Evolutionary conservation across 2,888 invertebrate genomes (phyloP), one percentile per base, ranked within the genome.

Genomic region (Melangyna quadrimaculata): DNA sequence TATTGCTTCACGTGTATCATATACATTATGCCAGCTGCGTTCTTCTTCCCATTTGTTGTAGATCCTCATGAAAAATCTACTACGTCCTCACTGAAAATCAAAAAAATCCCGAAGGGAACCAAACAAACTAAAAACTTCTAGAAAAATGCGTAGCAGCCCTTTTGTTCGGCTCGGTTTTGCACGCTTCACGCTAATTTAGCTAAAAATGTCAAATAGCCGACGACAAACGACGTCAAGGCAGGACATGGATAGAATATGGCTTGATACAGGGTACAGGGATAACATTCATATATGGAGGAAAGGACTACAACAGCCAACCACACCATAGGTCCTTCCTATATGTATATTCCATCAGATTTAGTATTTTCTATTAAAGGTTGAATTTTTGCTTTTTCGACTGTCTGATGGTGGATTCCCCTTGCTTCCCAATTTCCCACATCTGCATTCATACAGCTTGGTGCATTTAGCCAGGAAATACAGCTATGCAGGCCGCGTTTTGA

Each of bases 131-230:
- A 37, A 10, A n/a, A 3, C 14, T 5, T 45, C 29, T n/a, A 10
- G 22, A 71, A 45, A 55, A 6, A 72, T 72, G 48, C 61, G 61
- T 72, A 48, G 48, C 53, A 71, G 57, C 65, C 65, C 80, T 77
- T 86, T 86, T 86, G 81, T 86, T 81, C 69, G 27, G 65, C 27
- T 73, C 70, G 77, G 81, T 91, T 91, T 90, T 91, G 91, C 91
- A 92, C 91, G 92, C 92, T 92, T 92, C 92, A 92, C 91, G 92
- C 91, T 88, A 90, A 92, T 92, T 92, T 92, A 89, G 55, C 69
- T 67, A 27, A 43, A 86, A 81, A 86, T 86, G 86, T 86, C 86
- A 81, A 86, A 86, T 81, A 86, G 86, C 81, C 73, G 86, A 81
- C 86, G 86, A 86, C 86, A 86, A 86, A 86, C 86, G 86, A 86